Base-by-base conservation (phyloP, 2,113 vertebrate species). In the Syngnathoides biaculeatus region DNA sequence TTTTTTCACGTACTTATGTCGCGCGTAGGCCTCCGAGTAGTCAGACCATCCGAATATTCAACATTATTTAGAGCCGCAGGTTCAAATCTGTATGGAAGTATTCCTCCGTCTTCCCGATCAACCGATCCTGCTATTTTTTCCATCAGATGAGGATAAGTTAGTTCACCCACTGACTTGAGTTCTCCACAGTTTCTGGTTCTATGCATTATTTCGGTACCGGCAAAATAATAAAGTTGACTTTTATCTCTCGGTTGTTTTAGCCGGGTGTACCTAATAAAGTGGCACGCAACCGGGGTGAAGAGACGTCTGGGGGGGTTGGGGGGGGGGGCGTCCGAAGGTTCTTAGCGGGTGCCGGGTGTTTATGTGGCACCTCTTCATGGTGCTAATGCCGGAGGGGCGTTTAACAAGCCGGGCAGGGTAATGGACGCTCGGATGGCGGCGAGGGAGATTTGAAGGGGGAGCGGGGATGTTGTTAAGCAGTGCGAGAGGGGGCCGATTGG, bases 341-440 rank as follows among this genome's bases (percentile, higher is more conserved):
- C 80, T 83, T 84, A 79, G 79, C 76, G 22, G 73, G 75, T 68
- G 82, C 71, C 66, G 5, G 65, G 73, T 87, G 83, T 86, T 87
- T 82, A 79, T 82, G 85, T 86, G 77, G 78, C 87, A 76, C 86
- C 82, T 89, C 78, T 74, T 81, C 69, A 64, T 68, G 78, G 88
- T 79, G 89, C 85, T 91, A 91, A 92, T 91, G 90, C 87, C 86
- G 73, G 59, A 78, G 63, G 69, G 60, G 68, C 67, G 73, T 88
- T 84, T 87, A 84, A 87, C 79, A 82, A 82, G 82, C 77, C 75
- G 66, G 81, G 71, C 70, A 77, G 73, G 22, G 84, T 88, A 78
- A 86, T 84, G 84, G 87, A 78, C 77, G 86, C 72, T 22, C 79
- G 72, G 72, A 77, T 56, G 15, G 73, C 1, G 62, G 10, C 38